Base-by-base conservation (phyloP, 2,888 invertebrate genomes). In the Mythimna pallens region DNA sequence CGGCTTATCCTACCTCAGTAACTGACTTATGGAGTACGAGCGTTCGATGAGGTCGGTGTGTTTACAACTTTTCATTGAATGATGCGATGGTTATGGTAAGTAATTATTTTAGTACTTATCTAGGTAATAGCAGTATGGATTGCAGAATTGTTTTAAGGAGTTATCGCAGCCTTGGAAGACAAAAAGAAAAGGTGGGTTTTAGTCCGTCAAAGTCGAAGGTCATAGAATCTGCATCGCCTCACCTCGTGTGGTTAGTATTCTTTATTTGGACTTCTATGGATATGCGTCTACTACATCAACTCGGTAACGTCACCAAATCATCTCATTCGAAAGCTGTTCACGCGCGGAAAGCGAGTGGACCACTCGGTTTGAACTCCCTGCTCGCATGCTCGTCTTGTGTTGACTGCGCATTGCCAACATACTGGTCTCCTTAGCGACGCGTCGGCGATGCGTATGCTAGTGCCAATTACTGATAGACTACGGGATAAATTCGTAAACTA, bases 1-100 rank as follows among this genome's bases (percentile, higher is more conserved):
- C 90, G 84, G 94, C 92, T 94, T 95, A 94, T 95, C 94, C 94
- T 88, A 90, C 91, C 90, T 91, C 90, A 88, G 83, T 87, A 82
- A 88, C 89, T 94, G 92, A 95, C 93, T 94, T 94, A 93, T 93
- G 92, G 91, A 89, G 85, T 87, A 87, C 86, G 86, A 74, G 58
- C 67, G 43, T 70, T 59, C 77, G 76, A 78, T 77, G 80, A 80
- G 82, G 69, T 65, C 69, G 34, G 65, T 82, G 78, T 85, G 79
- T 64, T 75, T 76, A 70, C 78, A 73, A 71, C 73, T 81, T 84
- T 86, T 79, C 70, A 43, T 73, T 69, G 12, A 57, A 65, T 73
- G 62, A 34, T 75, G 10, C n/a, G 14, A 8, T 65, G 47, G 34
- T 59, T 58, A 25, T 7, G 0, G 25, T 7, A 36, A 25, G 57